Percentiles rank a stretch among this genome's conserved stretches.
These are phyloP conservation scores for Poeciliopsis paucimaculata DNA, from an alignment of 2,797 vertebrate species.

Conservation along the genomic window DNA sequence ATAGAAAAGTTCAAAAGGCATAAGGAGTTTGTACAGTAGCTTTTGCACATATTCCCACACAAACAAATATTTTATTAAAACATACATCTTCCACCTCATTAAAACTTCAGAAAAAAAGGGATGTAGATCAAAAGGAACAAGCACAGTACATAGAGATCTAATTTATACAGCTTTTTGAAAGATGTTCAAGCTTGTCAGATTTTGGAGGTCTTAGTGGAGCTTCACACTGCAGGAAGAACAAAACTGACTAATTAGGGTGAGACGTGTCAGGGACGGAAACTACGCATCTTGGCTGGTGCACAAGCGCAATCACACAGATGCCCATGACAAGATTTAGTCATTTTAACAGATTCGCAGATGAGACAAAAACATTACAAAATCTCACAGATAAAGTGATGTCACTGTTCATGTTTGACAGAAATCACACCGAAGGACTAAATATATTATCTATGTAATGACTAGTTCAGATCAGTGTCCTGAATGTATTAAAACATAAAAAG, in stretches of 20 bases:
- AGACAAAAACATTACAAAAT: not conserved
- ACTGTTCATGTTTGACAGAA: not conserved
- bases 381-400: not conserved
- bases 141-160: slow-evolving; percentile 30
- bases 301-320: slow-evolving; percentile 23
- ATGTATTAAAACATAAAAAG: not conserved
- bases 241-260: slow-evolving; percentile 62
- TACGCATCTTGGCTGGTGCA: slow-evolving; percentile 11
- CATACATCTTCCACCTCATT: slow-evolving; percentile 25
- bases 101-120: slow-evolving; percentile 33
- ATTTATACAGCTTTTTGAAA: slow-evolving; percentile 63
- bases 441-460: not conserved
- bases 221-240: slow-evolving; percentile 40
- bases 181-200: slow-evolving; percentile 45
- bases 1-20: not conserved
- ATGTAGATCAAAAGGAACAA: slow-evolving; percentile 8
- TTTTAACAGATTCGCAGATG: not conserved
- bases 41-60: slow-evolving; percentile 9
- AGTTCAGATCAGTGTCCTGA: not conserved
- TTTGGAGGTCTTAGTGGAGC: slow-evolving; percentile 57
- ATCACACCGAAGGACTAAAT: not conserved
- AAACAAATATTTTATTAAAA: slow-evolving; percentile 56
- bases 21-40: slow-evolving; percentile 10
- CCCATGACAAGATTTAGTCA: slow-evolving; percentile 1
- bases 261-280: slow-evolving; percentile 33